phyloP scores from a whole-genome alignment of 2,888 invertebrate species.

The Cenopis cana region DNA sequence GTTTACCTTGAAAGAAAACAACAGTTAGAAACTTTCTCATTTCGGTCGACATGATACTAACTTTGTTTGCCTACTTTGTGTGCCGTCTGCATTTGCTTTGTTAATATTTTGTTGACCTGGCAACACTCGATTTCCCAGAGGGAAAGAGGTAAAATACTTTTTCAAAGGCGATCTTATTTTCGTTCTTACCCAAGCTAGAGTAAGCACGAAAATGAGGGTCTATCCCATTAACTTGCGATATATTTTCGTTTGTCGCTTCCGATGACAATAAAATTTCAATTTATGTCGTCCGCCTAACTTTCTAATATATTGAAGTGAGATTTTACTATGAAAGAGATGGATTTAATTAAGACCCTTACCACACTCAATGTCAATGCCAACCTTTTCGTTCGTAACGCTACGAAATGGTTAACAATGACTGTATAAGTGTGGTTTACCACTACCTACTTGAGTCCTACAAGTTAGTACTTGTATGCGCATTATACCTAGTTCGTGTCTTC shows the following conservation, averaged over 20 bases:
- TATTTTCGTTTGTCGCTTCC: neutral
- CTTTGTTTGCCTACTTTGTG: conserved; percentile 9
- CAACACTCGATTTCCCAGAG: conserved; percentile 24
- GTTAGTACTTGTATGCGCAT: too few relatives aligned
- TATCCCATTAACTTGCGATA: neutral
- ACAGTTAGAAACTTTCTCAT: conserved; percentile 15
- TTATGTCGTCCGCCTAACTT: neutral
- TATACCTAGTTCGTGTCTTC: neutral
- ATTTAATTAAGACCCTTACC: too few relatives aligned
- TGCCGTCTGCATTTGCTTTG: conserved; percentile 21
- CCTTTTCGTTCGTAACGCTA: too few relatives aligned
- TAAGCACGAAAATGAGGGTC: neutral
- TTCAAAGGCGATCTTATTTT: conserved; percentile 14
- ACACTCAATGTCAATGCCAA: too few relatives aligned
- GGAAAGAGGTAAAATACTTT: conserved; percentile 16
- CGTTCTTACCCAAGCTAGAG: neutral
- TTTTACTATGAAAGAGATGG: too few relatives aligned
- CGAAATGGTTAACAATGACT: too few relatives aligned
- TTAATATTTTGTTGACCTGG: conserved; percentile 25
- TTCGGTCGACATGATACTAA: neutral
- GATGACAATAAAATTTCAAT: neutral
- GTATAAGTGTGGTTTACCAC: too few relatives aligned
- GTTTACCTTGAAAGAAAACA: neutral
- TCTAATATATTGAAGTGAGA: too few relatives aligned
- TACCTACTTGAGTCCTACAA: too few relatives aligned